Percentiles rank a stretch among this genome's conserved stretches.
These are phyloP conservation scores for Zaprionus bogoriensis DNA, from an alignment of 2,888 invertebrate genomes.

Conservation along the genomic window DNA sequence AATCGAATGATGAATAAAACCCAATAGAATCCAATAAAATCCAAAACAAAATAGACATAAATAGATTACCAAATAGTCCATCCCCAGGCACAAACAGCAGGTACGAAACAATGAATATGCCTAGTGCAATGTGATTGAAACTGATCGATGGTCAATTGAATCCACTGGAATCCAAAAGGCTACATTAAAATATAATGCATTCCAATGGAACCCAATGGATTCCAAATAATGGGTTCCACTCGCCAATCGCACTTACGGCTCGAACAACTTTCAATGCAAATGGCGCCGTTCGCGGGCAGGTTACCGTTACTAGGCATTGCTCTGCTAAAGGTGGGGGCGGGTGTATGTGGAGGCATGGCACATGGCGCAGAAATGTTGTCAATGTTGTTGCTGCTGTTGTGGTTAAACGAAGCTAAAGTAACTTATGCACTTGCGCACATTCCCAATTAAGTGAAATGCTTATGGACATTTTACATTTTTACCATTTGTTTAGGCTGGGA, in stretches of 20 bases:
- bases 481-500: constrained; percentile 28
- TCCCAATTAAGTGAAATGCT: constrained; percentile 60
- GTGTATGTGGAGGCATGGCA: too few relatives aligned
- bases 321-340: not conserved
- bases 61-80: too few relatives aligned
- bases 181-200: too few relatives aligned
- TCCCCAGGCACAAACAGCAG: too few relatives aligned
- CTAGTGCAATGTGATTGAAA: too few relatives aligned
- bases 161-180: constrained; percentile 18
- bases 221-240: too few relatives aligned
- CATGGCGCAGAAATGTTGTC: constrained; percentile 58
- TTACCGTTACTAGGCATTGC: constrained; percentile 44
- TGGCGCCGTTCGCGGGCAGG: constrained; percentile 34
- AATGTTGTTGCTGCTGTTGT: constrained; percentile 17
- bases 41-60: too few relatives aligned
- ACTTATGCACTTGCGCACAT: constrained; percentile 67
- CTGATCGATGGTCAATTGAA: too few relatives aligned
- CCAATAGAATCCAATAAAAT: constrained; percentile 19
- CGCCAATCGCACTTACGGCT: too few relatives aligned
- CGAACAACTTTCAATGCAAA: constrained; percentile 73
- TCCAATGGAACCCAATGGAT: constrained; percentile 6
- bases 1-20: too few relatives aligned
- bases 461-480: constrained; percentile 25
- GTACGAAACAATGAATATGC: too few relatives aligned
- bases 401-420: constrained; percentile 27